phyloP scores from a whole-genome alignment of 1,140 invertebrate species.

The Centruroides vittatus region DNA sequence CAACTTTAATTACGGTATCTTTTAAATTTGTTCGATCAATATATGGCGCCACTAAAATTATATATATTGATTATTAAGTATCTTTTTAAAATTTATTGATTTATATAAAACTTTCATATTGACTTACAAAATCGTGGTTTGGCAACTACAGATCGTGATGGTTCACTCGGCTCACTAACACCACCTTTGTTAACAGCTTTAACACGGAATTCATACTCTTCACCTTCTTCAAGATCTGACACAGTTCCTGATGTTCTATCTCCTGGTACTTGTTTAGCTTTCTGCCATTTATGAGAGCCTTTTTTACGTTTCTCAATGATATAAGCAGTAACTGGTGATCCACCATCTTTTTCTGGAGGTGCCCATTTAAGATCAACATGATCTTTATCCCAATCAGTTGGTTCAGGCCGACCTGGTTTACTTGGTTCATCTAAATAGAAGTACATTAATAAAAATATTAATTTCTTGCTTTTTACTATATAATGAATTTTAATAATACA shows the following conservation, averaged over 20 bases:
- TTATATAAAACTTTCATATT: neutral
- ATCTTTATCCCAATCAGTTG: slow-evolving; percentile 89
- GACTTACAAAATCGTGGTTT: slow-evolving; percentile 54
- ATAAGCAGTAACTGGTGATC: slow-evolving; percentile 71
- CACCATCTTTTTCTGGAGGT: slow-evolving; percentile 63
- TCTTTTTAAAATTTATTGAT: neutral
- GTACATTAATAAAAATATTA: neutral
- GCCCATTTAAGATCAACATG: slow-evolving; percentile 73
- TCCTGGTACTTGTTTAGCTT: slow-evolving; percentile 52
- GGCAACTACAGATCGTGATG: slow-evolving; percentile 77
- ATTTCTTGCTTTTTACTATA: too few species aligned
- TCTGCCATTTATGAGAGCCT: slow-evolving; percentile 55
- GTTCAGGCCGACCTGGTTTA: slow-evolving; percentile 75
- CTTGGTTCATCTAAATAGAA: slow-evolving; percentile 54
- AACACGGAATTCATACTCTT: slow-evolving; percentile 94
- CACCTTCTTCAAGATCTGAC: slow-evolving; percentile 76
- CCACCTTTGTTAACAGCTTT: slow-evolving; percentile 94
- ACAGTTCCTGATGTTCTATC: slow-evolving; percentile 57
- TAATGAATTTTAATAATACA: too few species aligned
- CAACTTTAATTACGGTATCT: slow-evolving; percentile 67
- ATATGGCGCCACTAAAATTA: slow-evolving; percentile 54
- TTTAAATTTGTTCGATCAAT: slow-evolving; percentile 87
- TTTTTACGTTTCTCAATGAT: slow-evolving; percentile 88
- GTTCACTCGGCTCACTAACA: slow-evolving; percentile 79
- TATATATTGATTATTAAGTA: neutral